phyloP scores from a whole-genome alignment of 2,113 vertebrate genomes.

The Hiodon tergisus region DNA sequence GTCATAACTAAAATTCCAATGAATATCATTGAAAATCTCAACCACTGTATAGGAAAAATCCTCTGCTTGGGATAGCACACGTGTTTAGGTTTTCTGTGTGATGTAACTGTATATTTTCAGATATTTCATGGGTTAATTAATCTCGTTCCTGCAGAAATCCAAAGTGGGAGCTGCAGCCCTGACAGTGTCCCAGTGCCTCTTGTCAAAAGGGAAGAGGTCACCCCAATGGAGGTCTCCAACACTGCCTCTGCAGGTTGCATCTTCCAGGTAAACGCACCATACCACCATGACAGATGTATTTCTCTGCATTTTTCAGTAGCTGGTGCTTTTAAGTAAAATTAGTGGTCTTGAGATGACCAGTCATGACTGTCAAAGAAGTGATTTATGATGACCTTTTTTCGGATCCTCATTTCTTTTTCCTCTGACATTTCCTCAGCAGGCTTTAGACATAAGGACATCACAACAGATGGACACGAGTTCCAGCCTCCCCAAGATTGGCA shows the following conservation, averaged over 20 bases:
- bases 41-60: no score
- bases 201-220: slow-evolving; percentile 89
- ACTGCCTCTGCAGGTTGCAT: slow-evolving; percentile 68
- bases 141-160: slow-evolving; percentile 59
- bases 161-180: slow-evolving; percentile 63
- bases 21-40: no score
- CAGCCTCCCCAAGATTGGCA: slow-evolving; percentile 63
- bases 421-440: slow-evolving; percentile 29
- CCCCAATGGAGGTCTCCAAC: slow-evolving; percentile 90
- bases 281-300: not conserved
- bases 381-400: not conserved
- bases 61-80: no score
- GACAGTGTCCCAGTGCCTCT: slow-evolving; percentile 79
- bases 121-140: not conserved
- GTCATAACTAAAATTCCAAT: no score
- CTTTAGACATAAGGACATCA: slow-evolving; percentile 70
- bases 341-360: no score
- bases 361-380: no score
- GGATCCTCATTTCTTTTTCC: not conserved
- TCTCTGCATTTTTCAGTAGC: not conserved
- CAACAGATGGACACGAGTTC: slow-evolving; percentile 72
- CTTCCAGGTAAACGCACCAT: slow-evolving; percentile 65
- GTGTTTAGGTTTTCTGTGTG: not conserved
- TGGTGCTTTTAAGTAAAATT: no score
- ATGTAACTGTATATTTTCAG: not conserved